Conservation (phyloP, 2,888 invertebrate genomes). For the Hypomecis atomaria region DNA sequence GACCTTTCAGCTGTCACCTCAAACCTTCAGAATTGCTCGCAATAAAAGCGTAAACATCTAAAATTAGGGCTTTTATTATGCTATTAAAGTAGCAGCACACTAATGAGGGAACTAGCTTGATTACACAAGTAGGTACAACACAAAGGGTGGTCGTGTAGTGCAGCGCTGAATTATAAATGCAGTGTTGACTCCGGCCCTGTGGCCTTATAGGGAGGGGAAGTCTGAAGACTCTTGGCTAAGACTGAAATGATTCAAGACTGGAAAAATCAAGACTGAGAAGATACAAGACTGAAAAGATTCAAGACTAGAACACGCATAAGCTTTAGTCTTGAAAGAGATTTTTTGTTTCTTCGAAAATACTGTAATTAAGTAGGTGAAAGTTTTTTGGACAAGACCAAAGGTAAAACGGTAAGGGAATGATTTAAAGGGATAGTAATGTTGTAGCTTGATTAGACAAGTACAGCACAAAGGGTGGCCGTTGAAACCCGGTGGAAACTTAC, state of each 20-base stretch:
- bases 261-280: no score
- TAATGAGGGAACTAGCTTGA: constrained; percentile 29
- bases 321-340: no score
- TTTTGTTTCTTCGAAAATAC: no score
- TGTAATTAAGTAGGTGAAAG: no score
- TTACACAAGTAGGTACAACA: constrained; percentile 16
- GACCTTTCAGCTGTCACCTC: no score
- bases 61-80: constrained; percentile 16
- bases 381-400: no score
- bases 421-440: no score
- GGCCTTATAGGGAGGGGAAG: constrained; percentile 15
- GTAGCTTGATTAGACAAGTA: constrained; percentile 5
- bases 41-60: constrained; percentile 9
- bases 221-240: not conserved
- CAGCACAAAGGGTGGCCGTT: constrained; percentile 7
- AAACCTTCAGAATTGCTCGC: no score
- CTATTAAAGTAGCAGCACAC: constrained; percentile 12
- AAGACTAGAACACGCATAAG: no score
- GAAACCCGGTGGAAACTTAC: no score
- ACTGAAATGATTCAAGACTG: not conserved
- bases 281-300: no score
- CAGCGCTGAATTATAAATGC: constrained; percentile 48
- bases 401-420: no score
- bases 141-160: constrained; percentile 30
- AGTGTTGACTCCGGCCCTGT: constrained; percentile 33